Conservation (phyloP, 2,797 vertebrate species). For the Nothura maculosa region DNA sequence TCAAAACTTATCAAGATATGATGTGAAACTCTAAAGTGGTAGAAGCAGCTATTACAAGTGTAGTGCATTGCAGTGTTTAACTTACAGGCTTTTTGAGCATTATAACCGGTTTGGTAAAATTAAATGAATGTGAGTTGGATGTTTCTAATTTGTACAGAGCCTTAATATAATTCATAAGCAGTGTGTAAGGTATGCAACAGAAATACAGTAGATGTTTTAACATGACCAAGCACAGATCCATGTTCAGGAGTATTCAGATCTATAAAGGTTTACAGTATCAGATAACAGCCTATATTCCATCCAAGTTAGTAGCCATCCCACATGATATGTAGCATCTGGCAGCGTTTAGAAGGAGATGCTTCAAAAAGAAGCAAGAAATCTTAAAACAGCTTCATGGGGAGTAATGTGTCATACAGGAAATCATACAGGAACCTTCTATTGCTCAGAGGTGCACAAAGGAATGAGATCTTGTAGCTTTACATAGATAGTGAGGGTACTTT, state of each 20-base stretch:
- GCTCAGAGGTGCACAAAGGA: background rate
- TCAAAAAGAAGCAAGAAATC: background rate
- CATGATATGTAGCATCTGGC: background rate
- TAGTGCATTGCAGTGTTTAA: conserved; percentile 17
- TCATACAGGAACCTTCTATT: too few relatives aligned
- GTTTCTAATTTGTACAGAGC: conserved; percentile 19
- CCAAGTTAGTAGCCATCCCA: background rate
- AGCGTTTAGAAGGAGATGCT: background rate
- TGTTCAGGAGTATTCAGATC: background rate
- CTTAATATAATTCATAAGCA: conserved; percentile 23
- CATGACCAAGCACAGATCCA: background rate
- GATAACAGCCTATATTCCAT: conserved; percentile 19
- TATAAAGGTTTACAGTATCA: background rate
- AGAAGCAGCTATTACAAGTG: background rate
- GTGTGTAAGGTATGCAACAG: background rate
- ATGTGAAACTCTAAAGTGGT: background rate
- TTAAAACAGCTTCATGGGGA: background rate
- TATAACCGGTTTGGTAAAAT: conserved; percentile 45
- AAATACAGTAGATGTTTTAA: conserved; percentile 25
- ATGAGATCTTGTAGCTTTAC: background rate
- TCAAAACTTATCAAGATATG: background rate
- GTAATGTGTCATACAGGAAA: background rate
- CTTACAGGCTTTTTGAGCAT: conserved; percentile 9
- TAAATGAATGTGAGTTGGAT: conserved; percentile 29
- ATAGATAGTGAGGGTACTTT: background rate